Evolutionary conservation across 2,888 invertebrate species (phyloP), one percentile per base, ranked within the genome.

Genomic region (Volucella inflata): DNA sequence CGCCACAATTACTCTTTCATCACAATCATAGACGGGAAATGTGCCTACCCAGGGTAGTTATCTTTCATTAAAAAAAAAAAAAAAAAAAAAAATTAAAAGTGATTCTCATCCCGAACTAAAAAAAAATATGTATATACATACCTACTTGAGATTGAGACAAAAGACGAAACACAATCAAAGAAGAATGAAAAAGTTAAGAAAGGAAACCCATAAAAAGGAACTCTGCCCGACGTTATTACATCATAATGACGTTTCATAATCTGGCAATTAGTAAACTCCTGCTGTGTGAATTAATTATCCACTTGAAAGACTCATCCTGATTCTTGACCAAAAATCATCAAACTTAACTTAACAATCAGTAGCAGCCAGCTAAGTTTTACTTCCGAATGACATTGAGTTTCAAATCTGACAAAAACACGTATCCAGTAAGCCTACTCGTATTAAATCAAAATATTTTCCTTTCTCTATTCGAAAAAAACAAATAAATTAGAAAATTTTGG

Each of bases 251-350:
- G 65, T 75, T 80, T 81, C 85, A 85, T 85, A 85, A 85, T 85
- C 85, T 68, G 81, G 71, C 85, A 85, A 85, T 85, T 85, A 85
- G 85, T 76, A 38, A 50, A 55, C 76, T 85, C 85, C 81, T 68
- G 80, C 85, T 85, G 85, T 70, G 84, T 85, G 85, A 85, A 85
- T 81, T 85, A 85, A 85, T 85, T 85, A 85, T 85, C 85, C 85
- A 85, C 84, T 84, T 75, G 71, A 60, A 30, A 71, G 50, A 38
- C 55, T 62, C 67, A 81, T 72, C 72, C 76, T 67, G 44, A 2
- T 40, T 68, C 64, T 71, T 67, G 44, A 2, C 46, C 51, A 42
- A 57, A n/a, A 16, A 48, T 30, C 16, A 48, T 16, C 17, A 16
- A 67, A 30, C 11, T 53, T 17, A 67, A 30, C 11, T 53, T 17